Evolutionary conservation across 1,140 invertebrate genomes (phyloP).

Genomic region (Cherax quadricarinatus): DNA sequence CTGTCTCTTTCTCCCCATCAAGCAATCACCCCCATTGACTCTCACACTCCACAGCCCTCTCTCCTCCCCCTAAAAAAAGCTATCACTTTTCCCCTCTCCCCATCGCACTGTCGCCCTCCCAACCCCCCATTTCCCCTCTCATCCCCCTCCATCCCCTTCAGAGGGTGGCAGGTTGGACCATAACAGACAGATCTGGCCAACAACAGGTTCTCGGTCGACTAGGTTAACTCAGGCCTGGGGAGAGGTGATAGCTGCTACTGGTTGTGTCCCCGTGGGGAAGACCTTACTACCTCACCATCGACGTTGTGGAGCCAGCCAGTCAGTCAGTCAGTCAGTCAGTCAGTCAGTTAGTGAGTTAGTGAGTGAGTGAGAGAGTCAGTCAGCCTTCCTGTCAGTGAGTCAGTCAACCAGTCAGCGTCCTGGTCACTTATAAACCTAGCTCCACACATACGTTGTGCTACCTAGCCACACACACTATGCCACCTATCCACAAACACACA

Average conservation of each 20-base stretch:
- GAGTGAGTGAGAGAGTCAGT: no score
- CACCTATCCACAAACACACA: no score
- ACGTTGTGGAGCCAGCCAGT: conserved; percentile 17
- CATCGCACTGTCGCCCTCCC: neutral
- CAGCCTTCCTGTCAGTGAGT: no score
- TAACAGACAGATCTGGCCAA: conserved; percentile 66
- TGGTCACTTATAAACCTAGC: no score
- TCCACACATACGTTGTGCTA: no score
- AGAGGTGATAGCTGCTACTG: conserved; percentile 41
- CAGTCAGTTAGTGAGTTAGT: no score
- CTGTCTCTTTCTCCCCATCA: neutral
- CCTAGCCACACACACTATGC: no score
- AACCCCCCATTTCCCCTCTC: neutral
- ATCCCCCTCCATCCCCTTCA: conserved; percentile 10
- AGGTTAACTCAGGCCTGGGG: conserved; percentile 60
- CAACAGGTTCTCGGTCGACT: conserved; percentile 65
- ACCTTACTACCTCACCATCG: conserved; percentile 59
- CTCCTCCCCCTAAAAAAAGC: neutral
- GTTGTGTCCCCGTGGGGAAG: neutral
- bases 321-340: no score
- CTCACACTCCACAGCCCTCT: neutral
- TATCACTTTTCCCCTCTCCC: no score
- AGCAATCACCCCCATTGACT: neutral
- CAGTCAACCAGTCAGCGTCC: no score
- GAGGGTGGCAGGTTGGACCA: conserved; percentile 45